Conservation (phyloP, 2,113 vertebrate species). For the Eudorcas thomsonii region DNA sequence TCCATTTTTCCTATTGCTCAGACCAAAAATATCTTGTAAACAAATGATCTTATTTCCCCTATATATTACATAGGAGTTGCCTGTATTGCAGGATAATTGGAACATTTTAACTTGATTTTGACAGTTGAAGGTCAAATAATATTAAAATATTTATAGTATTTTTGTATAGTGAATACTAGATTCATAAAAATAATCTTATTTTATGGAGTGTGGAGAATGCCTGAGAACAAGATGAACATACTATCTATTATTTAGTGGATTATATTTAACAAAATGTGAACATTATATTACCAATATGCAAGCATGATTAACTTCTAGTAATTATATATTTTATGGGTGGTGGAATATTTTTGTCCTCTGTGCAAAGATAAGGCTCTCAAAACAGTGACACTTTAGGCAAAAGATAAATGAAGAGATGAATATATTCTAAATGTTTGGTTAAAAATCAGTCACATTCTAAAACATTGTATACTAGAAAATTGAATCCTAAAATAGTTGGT, state of each 20-base stretch:
- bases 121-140: conserved; percentile 42
- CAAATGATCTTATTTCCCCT: not conserved
- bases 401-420: not conserved
- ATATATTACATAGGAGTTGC: not conserved
- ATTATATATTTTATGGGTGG: conserved; percentile 30
- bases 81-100: not conserved
- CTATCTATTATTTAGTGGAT: conserved; percentile 22
- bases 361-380: not conserved
- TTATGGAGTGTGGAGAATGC: conserved; percentile 44
- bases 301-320: conserved; percentile 39
- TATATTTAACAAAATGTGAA: conserved; percentile 23
- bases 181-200: conserved; percentile 40
- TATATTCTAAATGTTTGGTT: not conserved
- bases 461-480: not conserved
- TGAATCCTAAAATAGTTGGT: not conserved
- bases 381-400: not conserved
- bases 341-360: not conserved
- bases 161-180: conserved; percentile 10
- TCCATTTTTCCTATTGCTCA: not conserved
- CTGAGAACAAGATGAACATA: conserved; percentile 15
- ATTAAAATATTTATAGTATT: conserved; percentile 30
- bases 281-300: conserved; percentile 40
- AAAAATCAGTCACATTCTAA: not conserved
- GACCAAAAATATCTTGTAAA: not conserved
- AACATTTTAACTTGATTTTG: conserved; percentile 8